phyloP scores from a whole-genome alignment of 2,888 invertebrate genomes.

The Diabrotica balteata region DNA sequence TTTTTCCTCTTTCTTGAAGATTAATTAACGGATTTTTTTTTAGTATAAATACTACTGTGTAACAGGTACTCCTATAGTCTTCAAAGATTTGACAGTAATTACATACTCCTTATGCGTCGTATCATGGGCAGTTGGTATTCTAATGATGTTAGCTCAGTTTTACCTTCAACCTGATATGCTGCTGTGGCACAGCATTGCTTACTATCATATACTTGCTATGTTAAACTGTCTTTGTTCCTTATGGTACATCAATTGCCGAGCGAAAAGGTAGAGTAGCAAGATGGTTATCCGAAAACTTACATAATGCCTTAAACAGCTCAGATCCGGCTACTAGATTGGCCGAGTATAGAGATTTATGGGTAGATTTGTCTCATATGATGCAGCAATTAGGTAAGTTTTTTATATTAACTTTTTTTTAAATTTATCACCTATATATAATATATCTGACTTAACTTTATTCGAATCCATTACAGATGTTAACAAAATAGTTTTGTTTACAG shows the following conservation, averaged over 20 bases:
- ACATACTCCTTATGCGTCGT: slow-evolving; percentile 72
- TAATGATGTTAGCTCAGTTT: slow-evolving; percentile 73
- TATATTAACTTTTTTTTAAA: not conserved
- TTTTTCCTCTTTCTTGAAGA: no score
- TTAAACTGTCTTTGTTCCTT: slow-evolving; percentile 74
- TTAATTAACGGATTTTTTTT: not conserved
- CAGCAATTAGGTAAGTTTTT: slow-evolving; percentile 70
- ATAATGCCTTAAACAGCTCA: slow-evolving; percentile 68
- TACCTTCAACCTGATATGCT: slow-evolving; percentile 76
- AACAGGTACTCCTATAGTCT: slow-evolving; percentile 70
- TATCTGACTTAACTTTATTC: no score
- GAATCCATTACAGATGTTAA: no score
- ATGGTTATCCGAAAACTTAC: slow-evolving; percentile 70
- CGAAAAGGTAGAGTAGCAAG: slow-evolving; percentile 62
- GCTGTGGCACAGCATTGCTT: slow-evolving; percentile 76
- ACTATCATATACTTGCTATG: slow-evolving; percentile 78
- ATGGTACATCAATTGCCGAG: slow-evolving; percentile 65
- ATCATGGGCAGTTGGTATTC: slow-evolving; percentile 72
- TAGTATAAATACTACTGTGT: slow-evolving; percentile 68
- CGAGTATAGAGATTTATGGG: slow-evolving; percentile 69
- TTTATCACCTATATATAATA: not conserved
- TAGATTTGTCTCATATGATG: slow-evolving; percentile 80
- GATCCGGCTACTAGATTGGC: slow-evolving; percentile 71
- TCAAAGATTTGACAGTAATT: slow-evolving; percentile 68
- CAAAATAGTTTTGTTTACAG: no score